Evolutionary conservation across 1,140 invertebrate genomes (phyloP).

Genomic region (Diorhabda elongata): DNA sequence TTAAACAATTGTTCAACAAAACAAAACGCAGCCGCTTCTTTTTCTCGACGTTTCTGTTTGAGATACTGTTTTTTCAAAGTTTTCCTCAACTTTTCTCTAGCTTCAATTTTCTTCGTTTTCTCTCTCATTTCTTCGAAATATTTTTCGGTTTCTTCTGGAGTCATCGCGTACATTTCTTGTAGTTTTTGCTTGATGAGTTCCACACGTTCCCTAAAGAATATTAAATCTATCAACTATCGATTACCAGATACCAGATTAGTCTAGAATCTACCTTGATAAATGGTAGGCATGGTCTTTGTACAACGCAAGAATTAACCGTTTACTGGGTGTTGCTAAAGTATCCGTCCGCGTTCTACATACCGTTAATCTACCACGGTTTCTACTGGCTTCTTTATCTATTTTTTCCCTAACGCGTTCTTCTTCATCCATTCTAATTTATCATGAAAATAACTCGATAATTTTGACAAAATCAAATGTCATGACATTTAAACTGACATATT

Average conservation of each 20-base stretch:
- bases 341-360: conserved; percentile 35
- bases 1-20: conserved; percentile 30
- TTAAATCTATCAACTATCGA: not conserved
- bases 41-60: conserved; percentile 22
- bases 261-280: conserved; percentile 19
- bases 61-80: conserved; percentile 24
- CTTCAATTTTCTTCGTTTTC: conserved; percentile 19
- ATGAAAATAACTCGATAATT: too few relatives aligned
- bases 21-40: conserved; percentile 29
- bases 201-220: conserved; percentile 23
- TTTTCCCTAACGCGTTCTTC: not conserved
- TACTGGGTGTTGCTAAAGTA: conserved; percentile 33
- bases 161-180: conserved; percentile 40
- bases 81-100: conserved; percentile 27
- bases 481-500: too few relatives aligned
- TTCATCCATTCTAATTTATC: not conserved
- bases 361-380: not conserved
- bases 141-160: conserved; percentile 39
- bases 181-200: conserved; percentile 31
- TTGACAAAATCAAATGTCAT: too few relatives aligned
- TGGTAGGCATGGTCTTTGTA: conserved; percentile 32
- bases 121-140: conserved; percentile 36
- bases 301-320: conserved; percentile 30
- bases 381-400: not conserved
- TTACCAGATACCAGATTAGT: too few relatives aligned